Base-by-base conservation (phyloP, 1,140 invertebrate genomes). In the Magallana ariakensis region DNA sequence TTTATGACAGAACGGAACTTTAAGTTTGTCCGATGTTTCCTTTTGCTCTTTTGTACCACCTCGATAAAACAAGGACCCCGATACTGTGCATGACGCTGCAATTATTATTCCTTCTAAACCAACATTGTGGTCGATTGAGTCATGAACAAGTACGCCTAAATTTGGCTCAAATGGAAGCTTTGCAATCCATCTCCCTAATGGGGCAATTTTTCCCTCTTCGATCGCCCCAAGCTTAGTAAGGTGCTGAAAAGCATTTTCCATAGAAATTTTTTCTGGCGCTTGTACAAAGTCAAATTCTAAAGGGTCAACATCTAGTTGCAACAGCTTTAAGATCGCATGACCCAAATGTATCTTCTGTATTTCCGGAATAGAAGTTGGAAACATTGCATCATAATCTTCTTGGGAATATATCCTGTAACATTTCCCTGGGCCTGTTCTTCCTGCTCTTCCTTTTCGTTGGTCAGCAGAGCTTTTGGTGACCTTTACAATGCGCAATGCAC, bases 1-100 rank as follows among this genome's bases (percentile, higher is more conserved):
- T 19, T 96, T 95, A 0, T 97, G 97, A 85, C 91, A 91, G 87
- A 93, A 94, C 11, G 96, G 93, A 94, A 98, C 98, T 94, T 98
- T 99, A 56, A 87, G 85, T 86, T 89, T 85, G 54, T 96, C 96
- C 87, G 95, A 95, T 22, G 95, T 91, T 5, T 96, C 96, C 93
- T 97, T 96, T 92, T 97, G 96, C 80, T 95, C 93, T 92, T 96
- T 81, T 58, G 89, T 89, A 4, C 91, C 88, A n/a, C 86, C 90
- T 84, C 92, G 85, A 70, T 90, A 93, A 80, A 93, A 93, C 3
- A 93, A 60, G 13, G 87, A 87, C 11, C 90, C 88, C 16, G 86
- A 81, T 83, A 89, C 84, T 80, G 84, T 90, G 54, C 88, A 86
- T n/a, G 91, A 84, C 13, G 91, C 83, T 46, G 93, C 92, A 3